Percentiles rank a stretch among this genome's conserved stretches.
phyloP scores from a whole-genome alignment of 53 echinoderm and acorn worm species.

The Astropecten irregularis region DNA sequence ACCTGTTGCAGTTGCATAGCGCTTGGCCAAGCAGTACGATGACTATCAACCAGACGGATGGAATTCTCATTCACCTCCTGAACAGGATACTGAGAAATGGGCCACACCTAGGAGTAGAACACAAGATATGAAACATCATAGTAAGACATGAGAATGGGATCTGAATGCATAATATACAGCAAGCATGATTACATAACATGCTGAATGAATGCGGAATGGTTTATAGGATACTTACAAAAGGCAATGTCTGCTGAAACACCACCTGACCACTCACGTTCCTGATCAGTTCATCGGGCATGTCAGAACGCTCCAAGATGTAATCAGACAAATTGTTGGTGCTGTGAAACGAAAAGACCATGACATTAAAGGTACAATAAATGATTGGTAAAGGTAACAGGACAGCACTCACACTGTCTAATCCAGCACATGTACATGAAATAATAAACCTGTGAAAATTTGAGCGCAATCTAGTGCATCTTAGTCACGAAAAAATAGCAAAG shows the following conservation, averaged over 20 bases:
- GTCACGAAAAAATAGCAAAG: too few species aligned
- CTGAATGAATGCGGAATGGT: too few species aligned
- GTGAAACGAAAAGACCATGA: slow-evolving; percentile 1
- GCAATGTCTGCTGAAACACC: slow-evolving; percentile 65
- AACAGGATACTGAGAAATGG: slow-evolving; percentile 72
- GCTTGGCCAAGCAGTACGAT: slow-evolving; percentile 70
- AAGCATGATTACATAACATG: too few species aligned
- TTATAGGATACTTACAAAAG: slow-evolving; percentile 69
- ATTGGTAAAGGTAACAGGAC: too few species aligned
- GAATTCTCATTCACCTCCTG: slow-evolving; percentile 73
- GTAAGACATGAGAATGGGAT: too few species aligned
- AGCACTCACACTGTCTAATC: too few species aligned
- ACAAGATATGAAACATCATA: too few species aligned
- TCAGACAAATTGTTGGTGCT: slow-evolving; percentile 68
- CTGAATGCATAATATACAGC: too few species aligned
- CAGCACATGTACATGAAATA: too few species aligned
- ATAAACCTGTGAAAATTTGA: too few species aligned
- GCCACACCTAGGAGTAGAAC: slow-evolving; percentile 73
- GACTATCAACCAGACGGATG: slow-evolving; percentile 64
- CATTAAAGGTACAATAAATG: too few species aligned
- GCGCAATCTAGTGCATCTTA: too few species aligned
- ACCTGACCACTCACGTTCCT: slow-evolving; percentile 59
- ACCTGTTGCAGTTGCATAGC: slow-evolving; percentile 71
- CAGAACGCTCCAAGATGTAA: slow-evolving; percentile 71
- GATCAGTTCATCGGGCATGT: slow-evolving; percentile 69